phyloP scores from a whole-genome alignment of 2,113 vertebrate genomes.

The Aptenodytes forsteri region DNA sequence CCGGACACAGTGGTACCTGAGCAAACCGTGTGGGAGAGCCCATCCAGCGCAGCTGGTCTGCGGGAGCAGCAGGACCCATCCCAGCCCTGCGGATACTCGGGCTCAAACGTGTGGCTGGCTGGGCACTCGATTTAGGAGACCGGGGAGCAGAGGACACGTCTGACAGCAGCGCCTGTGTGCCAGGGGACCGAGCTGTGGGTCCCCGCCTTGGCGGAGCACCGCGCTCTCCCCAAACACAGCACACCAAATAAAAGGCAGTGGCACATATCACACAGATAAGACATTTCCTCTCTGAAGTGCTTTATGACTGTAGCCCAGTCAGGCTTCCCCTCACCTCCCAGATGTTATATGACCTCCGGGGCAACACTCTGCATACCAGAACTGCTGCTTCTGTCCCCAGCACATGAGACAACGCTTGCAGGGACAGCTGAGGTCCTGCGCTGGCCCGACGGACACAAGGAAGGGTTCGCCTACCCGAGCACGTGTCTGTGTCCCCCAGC shows the following conservation, averaged over 20 bases:
- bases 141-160: neutral
- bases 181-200: neutral
- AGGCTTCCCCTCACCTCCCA: neutral
- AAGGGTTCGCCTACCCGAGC: neutral
- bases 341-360: neutral
- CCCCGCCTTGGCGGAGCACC: accelerated
- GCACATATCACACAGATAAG: neutral
- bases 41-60: neutral
- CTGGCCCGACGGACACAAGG: too few relatives aligned
- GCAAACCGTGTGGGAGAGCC: neutral
- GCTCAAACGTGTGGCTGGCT: accelerated
- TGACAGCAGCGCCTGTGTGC: neutral
- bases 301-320: neutral
- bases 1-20: accelerated
- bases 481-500: neutral
- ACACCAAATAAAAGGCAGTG: neutral
- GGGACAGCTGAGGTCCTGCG: neutral
- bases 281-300: neutral
- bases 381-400: neutral
- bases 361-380: neutral
- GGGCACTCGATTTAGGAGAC: neutral
- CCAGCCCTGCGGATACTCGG: accelerated
- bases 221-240: neutral
- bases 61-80: neutral
- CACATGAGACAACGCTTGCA: too few relatives aligned